Percentiles rank a stretch among this genome's conserved stretches.
Conservation (phyloP, 1,140 invertebrate genomes). For the Drosophila bipectinata region DNA sequence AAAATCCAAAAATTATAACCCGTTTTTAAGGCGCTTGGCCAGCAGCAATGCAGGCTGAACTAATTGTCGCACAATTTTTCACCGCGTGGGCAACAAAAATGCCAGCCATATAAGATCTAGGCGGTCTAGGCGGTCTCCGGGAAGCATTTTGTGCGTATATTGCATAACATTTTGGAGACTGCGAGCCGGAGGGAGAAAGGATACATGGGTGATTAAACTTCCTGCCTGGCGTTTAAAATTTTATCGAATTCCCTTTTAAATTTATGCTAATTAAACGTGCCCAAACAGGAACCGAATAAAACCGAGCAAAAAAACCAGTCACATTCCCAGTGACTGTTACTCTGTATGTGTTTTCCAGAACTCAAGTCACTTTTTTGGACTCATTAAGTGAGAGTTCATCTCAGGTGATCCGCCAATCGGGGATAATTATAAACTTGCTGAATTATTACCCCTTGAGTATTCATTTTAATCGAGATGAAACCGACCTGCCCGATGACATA, state of each 20-base stretch:
- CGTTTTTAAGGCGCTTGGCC: conserved; percentile 40
- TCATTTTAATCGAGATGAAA: conserved; percentile 6
- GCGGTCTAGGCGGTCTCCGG: conserved; percentile 34
- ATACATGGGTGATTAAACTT: conserved; percentile 39
- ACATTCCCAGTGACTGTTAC: background rate
- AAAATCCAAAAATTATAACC: conserved; percentile 38
- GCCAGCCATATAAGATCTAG: conserved; percentile 37
- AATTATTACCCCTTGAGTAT: conserved; percentile 23
- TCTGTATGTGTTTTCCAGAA: conserved; percentile 21
- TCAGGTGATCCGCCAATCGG: conserved; percentile 5
- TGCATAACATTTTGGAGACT: conserved; percentile 25
- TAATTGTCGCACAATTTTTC: conserved; percentile 76
- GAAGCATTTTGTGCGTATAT: conserved; percentile 56
- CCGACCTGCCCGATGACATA: conserved; percentile 32
- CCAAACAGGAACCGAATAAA: conserved; percentile 38
- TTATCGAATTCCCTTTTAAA: conserved; percentile 43
- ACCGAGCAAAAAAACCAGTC: conserved; percentile 29
- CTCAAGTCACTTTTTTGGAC: conserved; percentile 9
- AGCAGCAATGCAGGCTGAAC: conserved; percentile 44
- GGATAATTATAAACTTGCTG: conserved; percentile 33
- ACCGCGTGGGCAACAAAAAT: conserved; percentile 45
- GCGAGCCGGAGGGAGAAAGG: background rate
- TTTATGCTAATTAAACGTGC: conserved; percentile 53
- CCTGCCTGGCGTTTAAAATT: conserved; percentile 25
- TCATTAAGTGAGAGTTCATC: conserved; percentile 51